Conservation (phyloP, 2,888 invertebrate species). For the Macroteleia sp. region DNA sequence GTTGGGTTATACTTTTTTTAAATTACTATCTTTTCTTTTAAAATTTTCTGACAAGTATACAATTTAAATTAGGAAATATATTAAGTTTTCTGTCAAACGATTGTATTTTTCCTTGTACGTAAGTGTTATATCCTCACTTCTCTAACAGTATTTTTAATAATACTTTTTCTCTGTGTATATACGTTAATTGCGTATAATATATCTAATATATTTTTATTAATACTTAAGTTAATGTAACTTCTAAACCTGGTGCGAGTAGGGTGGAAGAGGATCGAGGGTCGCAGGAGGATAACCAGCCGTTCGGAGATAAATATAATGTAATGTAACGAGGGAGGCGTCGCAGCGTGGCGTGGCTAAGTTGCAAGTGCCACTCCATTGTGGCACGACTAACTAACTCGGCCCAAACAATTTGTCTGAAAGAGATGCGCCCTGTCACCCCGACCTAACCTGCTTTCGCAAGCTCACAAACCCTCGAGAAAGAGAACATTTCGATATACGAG, state of each 20-base stretch:
- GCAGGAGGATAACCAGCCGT: constrained; percentile 74
- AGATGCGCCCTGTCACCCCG: constrained; percentile 74
- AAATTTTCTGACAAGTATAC: no score
- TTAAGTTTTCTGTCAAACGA: no score
- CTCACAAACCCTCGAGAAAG: constrained; percentile 53
- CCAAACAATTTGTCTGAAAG: constrained; percentile 83
- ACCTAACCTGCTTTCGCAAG: constrained; percentile 58
- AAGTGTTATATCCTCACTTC: no score
- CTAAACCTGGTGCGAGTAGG: constrained; percentile 65
- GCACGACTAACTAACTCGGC: constrained; percentile 82
- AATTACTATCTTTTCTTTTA: no score
- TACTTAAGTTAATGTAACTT: no score
- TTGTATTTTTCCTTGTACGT: no score
- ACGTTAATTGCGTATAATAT: no score
- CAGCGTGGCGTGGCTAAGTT: constrained; percentile 68
- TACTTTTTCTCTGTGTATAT: no score
- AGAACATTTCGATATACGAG: constrained; percentile 45
- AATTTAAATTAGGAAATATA: no score
- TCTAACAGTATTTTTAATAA: no score
- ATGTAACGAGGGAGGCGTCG: constrained; percentile 82
- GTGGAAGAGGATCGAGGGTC: constrained; percentile 69
- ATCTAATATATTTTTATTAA: no score
- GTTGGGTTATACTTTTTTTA: no score
- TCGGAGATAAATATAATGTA: constrained; percentile 83
- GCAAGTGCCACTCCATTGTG: constrained; percentile 82